Base-by-base conservation (phyloP, 2,113 vertebrate genomes). In the Phyllopteryx taeniolatus region DNA sequence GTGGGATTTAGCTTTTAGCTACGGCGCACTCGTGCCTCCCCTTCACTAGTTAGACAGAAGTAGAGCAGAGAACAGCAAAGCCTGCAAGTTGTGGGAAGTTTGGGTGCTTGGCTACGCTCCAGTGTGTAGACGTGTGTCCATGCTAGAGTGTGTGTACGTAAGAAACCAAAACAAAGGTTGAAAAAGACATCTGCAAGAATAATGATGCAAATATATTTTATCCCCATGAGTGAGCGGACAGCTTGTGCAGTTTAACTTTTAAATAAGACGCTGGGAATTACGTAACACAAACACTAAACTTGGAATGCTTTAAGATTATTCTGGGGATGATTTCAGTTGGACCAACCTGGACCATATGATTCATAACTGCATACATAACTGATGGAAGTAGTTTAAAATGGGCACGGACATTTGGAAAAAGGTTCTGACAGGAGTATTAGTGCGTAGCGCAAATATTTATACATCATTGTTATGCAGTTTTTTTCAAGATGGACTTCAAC, bases 1-100 rank as follows among this genome's bases (percentile, higher is more conserved):
- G 84, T 81, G 79, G 63, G 74, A 73, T 56, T 72, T 68, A 56
- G 84, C 85, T 88, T 90, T 87, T 87, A 88, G 90, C 84, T 74
- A 82, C 81, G 74, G 79, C 79, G 75, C 79, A 71, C 72, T 79
- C 79, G 81, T 89, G 83, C 81, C 81, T 85, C 80, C 85, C 85
- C 83, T 67, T 79, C 79, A 75, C 73, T 76, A 35, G 71, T 85
- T 74, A 60, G 77, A 88, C 74, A 83, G 62, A 82, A 86, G 72
- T 83, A 53, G 84, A 83, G 67, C 81, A 82, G 59, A 47, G 73
- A 81, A 71, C 64, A 62, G 59, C 75, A 62, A 74, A 72, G 44
- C 47, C 71, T 57, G 80, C 46, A 43, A 51, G 67, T 33, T 22
- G 11, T 72, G 19, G 8, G 47, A 47, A 47, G 44, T 66, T n/a